Evolutionary conservation across 2,888 invertebrate genomes (phyloP), one percentile per base, ranked within the genome.

Genomic region (Platycheirus rosarum): DNA sequence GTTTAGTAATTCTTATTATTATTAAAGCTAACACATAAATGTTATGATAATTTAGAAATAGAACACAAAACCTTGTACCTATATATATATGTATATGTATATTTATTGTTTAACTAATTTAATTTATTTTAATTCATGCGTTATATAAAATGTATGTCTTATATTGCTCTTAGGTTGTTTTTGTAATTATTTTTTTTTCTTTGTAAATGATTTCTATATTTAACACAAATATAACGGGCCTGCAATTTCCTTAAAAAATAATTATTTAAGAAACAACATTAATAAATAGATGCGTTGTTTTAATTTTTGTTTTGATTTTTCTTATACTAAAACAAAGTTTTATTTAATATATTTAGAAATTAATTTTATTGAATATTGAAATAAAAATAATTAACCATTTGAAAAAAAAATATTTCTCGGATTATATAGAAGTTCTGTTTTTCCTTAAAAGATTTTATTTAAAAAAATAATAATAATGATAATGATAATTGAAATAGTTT

Each of bases 1-100:
- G 68, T 82, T 29, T 82, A 77, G 55, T 68, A 48, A 68, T 65
- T 68, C 63, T 29, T 68, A 69, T 68, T 42, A 68, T 65, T 68
- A 69, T 29, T 68, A 69, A 11, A 60, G 9, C n/a, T 11, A 23
- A 40, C 40, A 40, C 37, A 57, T 18, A 18, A 29, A 44, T 60
- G 68, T 69, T 75, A 57, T 51, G 48, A 73, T 35, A 66, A 40
- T 40, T 26, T 26, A 48, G 23, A 48, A 48, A 46, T 37, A 71
- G 32, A 23, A 62, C 62, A 42, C 62, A 37, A 76, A 55, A 82
- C 82, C 82, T 82, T 82, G 82, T 82, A 82, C 82, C 82, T 82
- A 82, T 68, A 62, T 74, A 51, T 60, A 66, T 53, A 62, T 74
- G 60, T 60, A 66, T 53, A 46, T 68, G 51, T 79, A 75, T 77